Evolutionary conservation across 2,113 vertebrate species (phyloP).

Genomic region (Pionites leucogaster): DNA sequence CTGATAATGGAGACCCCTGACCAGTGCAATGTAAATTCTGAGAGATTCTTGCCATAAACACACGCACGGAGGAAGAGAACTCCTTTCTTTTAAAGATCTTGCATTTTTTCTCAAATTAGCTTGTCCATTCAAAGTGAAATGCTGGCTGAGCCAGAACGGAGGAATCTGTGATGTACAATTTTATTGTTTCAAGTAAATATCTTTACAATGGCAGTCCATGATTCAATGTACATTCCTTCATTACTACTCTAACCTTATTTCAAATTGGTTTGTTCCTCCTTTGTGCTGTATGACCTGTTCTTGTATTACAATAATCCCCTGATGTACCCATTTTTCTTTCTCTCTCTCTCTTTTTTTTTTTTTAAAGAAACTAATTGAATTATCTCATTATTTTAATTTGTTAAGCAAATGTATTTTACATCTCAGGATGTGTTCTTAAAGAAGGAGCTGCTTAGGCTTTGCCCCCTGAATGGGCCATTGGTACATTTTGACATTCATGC

Average conservation of each 20-base stretch:
- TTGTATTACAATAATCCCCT: constrained; percentile 94
- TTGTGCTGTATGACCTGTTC: constrained; percentile 87
- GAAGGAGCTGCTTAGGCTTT: constrained; percentile 90
- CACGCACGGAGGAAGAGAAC: constrained; percentile 54
- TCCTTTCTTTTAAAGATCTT: constrained; percentile 66
- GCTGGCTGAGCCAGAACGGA: constrained; percentile 40
- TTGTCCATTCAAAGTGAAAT: constrained; percentile 68
- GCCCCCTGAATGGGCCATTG: constrained; percentile 94
- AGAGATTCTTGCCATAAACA: constrained; percentile 69
- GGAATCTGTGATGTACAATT: constrained; percentile 70
- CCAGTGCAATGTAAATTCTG: constrained; percentile 77
- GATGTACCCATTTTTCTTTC: constrained; percentile 87
- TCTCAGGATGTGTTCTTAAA: constrained; percentile 95
- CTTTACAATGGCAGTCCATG: constrained; percentile 78
- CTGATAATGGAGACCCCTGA: constrained; percentile 78
- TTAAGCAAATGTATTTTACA: constrained; percentile 99
- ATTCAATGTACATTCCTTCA: constrained; percentile 84
- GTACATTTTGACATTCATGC: constrained; percentile 95
- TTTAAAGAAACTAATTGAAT: constrained; percentile 95
- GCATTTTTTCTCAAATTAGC: constrained; percentile 74
- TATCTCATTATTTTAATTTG: constrained; percentile 97
- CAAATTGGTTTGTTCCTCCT: constrained; percentile 87
- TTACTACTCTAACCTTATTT: constrained; percentile 89
- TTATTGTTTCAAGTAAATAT: constrained; percentile 82
- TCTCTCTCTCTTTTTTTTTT: constrained; percentile 72